Base-by-base conservation (phyloP, 2,888 invertebrate genomes). In the Rotaria sp. region DNA sequence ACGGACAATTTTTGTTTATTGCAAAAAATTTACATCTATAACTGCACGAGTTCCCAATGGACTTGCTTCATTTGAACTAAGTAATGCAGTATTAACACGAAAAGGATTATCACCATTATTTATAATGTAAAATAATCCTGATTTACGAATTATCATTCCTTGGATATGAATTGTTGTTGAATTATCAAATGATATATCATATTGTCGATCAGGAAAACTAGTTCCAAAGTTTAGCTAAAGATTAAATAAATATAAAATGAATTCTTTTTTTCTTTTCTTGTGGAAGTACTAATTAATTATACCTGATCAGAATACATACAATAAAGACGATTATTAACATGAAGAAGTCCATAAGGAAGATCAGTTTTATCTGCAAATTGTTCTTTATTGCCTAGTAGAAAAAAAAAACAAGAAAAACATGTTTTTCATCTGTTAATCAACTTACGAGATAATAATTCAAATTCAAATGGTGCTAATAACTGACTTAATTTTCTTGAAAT, bases 391-490 rank as follows among this genome's bases (percentile, higher is more conserved):
- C 41, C 80, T 80, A 45, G 24, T 80, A n/a, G 24, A 13, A 45
- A 80, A 3, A 45, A 45, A n/a, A 45, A 45, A 80, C 5, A 45
- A 45, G n/a, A 45, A 45, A 13, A n/a, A 45, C 0, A 4, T 41
- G 4, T 24, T 26, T n/a, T 21, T 24, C 5, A 67, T 30, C 18
- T 67, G 3, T 35, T 21, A 30, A 30, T 67, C 15, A 11, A 80
- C 75, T 26, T 45, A 80, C 80, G 80, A 45, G 80, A 45, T 80
- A 80, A 80, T 41, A 80, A 45, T 80, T 24, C 45, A 26, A 80
- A 45, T 80, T 80, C 80, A 26, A 80, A 41, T n/a, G 80, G 80
- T 45, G n/a, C n/a, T n/a, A 80, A 80, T 80, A 80, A n/a, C 7
- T 26, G 5, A 45, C 45, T 45, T 7, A 80, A 41, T 38, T 67